phyloP scores from a whole-genome alignment of 2,888 invertebrate genomes.

The Lypha dubia region DNA sequence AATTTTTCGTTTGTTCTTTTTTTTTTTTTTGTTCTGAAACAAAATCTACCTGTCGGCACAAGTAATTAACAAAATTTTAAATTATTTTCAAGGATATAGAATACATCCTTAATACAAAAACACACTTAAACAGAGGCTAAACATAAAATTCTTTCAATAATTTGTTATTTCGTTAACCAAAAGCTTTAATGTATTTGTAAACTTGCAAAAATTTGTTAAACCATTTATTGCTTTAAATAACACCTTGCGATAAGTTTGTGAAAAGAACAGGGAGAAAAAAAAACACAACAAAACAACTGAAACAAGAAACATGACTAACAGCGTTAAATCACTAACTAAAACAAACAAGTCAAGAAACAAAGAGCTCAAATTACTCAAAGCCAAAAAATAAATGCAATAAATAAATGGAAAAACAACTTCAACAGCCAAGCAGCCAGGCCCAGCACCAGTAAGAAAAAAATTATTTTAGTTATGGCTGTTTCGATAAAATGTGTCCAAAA shows the following conservation, averaged over 20 bases:
- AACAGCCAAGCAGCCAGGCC: too few species aligned
- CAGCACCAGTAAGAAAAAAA: not conserved
- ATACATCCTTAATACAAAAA: too few species aligned
- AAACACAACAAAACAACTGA: too few species aligned
- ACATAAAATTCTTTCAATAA: not conserved
- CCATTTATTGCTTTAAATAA: slow-evolving; percentile 23
- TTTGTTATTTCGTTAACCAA: not conserved
- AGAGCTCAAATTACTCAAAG: slow-evolving; percentile 59
- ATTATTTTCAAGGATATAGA: too few species aligned
- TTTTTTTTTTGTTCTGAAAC: too few species aligned
- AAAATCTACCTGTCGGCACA: not conserved
- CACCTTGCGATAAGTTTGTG: slow-evolving; percentile 33
- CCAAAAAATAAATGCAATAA: slow-evolving; percentile 40
- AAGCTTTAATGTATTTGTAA: not conserved
- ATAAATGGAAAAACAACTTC: slow-evolving; percentile 49
- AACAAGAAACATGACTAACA: slow-evolving; percentile 29
- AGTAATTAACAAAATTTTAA: not conserved
- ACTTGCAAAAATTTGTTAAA: slow-evolving; percentile 31
- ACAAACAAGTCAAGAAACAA: slow-evolving; percentile 53
- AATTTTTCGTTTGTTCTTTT: too few species aligned
- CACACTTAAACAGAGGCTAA: not conserved
- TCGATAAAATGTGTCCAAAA: slow-evolving; percentile 53
- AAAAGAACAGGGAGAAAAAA: not conserved
- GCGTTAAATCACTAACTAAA: slow-evolving; percentile 39
- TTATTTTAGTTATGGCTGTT: not conserved